phyloP scores from a whole-genome alignment of 1,140 invertebrate genomes.

The Sesamia nonagrioides region DNA sequence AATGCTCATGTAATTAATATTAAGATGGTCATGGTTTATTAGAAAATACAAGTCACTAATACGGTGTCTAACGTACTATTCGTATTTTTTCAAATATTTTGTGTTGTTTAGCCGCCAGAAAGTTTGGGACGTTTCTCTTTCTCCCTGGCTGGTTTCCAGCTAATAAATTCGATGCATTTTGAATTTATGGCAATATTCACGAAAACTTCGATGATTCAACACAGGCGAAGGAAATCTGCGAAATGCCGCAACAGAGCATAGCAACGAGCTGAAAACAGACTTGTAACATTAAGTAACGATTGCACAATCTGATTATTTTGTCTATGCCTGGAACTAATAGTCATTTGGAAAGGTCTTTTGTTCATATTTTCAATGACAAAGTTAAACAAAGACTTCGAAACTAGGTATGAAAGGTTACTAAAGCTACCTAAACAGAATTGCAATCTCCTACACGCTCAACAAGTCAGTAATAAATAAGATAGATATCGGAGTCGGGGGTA shows the following conservation, averaged over 20 bases:
- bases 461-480: too few relatives aligned
- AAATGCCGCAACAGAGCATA: conserved; percentile 21
- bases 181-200: conserved; percentile 62
- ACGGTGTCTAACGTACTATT: not conserved
- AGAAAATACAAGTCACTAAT: not conserved
- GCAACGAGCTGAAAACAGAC: conserved; percentile 3
- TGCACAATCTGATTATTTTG: conserved; percentile 9
- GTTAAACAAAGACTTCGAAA: too few relatives aligned
- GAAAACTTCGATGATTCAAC: conserved; percentile 36
- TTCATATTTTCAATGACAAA: not conserved
- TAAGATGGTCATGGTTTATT: not conserved
- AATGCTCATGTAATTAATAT: conserved; percentile 17
- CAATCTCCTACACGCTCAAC: too few relatives aligned
- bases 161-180: conserved; percentile 57
- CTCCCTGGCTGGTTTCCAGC: conserved; percentile 46
- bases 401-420: too few relatives aligned
- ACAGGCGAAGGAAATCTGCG: conserved; percentile 41
- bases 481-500: too few relatives aligned
- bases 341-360: not conserved
- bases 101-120: conserved; percentile 63
- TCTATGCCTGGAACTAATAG: not conserved
- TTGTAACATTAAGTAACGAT: conserved; percentile 17
- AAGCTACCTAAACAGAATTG: too few relatives aligned
- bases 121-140: not conserved
- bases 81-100: not conserved